Evolutionary conservation across 2,888 invertebrate genomes (phyloP).

Genomic region (Drosophila kambysellisi): DNA sequence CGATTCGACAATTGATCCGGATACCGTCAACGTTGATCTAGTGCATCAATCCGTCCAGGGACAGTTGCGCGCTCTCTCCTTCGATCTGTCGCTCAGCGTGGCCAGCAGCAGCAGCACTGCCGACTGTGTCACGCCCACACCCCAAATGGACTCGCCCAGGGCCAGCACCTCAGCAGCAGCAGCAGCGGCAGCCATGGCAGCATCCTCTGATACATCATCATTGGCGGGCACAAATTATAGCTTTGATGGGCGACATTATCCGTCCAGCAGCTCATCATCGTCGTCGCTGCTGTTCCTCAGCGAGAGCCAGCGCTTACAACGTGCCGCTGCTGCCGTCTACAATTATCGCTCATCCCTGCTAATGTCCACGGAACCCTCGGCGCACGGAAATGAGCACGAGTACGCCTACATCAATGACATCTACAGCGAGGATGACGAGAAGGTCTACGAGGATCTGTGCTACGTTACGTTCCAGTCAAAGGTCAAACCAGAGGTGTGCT

Average conservation of each 20-base stretch:
- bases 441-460: constrained; percentile 95
- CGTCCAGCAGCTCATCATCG: constrained; percentile 37
- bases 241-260: constrained; percentile 12
- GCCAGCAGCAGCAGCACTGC: constrained; percentile 1
- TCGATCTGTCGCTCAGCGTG: constrained; percentile 56
- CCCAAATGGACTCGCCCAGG: constrained; percentile 36
- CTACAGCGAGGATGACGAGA: constrained; percentile 88
- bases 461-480: constrained; percentile 92
- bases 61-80: constrained; percentile 49
- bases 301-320: constrained; percentile 80
- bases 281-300: constrained; percentile 51
- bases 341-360: constrained; percentile 79
- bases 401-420: constrained; percentile 83
- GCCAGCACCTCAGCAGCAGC: constrained; percentile 47
- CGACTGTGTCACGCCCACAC: constrained; percentile 60
- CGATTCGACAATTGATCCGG: constrained; percentile 78
- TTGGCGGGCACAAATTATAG: not conserved
- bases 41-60: constrained; percentile 44
- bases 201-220: constrained; percentile 7
- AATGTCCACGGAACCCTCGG: constrained; percentile 71
- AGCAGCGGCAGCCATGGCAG: constrained; percentile 6
- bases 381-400: constrained; percentile 74
- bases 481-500: constrained; percentile 88
- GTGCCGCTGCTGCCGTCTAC: constrained; percentile 82
- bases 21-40: constrained; percentile 36